phyloP scores from a whole-genome alignment of 2,888 invertebrate species.

The Boloria selene region DNA sequence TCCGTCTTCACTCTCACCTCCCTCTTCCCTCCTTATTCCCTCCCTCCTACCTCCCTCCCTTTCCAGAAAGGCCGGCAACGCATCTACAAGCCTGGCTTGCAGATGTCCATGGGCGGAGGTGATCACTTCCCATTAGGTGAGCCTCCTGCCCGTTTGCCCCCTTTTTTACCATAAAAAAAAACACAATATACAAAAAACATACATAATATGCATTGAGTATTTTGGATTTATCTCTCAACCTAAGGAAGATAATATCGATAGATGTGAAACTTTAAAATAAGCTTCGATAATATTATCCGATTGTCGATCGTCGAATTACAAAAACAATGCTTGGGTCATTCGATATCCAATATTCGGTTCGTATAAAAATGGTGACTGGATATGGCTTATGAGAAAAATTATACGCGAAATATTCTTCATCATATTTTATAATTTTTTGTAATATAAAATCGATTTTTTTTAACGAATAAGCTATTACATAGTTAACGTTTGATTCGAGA shows the following conservation, averaged over 20 bases:
- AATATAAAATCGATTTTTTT: neutral
- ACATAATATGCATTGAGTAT: neutral
- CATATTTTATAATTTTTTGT: neutral
- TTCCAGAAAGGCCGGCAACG: too few relatives aligned
- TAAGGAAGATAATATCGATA: constrained; percentile 4
- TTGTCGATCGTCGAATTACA: constrained; percentile 72
- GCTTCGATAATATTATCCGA: constrained; percentile 50
- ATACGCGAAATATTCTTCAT: neutral
- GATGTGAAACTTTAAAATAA: constrained; percentile 30
- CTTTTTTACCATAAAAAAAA: too few relatives aligned
- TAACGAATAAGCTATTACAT: too few relatives aligned
- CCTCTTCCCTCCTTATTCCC: too few relatives aligned
- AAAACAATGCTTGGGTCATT: constrained; percentile 67
- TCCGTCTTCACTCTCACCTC: too few relatives aligned
- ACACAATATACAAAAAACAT: neutral
- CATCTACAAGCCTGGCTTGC: too few relatives aligned
- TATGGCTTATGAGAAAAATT: constrained; percentile 12
- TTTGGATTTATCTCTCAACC: neutral
- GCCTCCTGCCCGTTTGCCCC: too few relatives aligned
- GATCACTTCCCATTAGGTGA: too few relatives aligned
- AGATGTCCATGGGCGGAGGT: too few relatives aligned
- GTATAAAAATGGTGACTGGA: constrained; percentile 29
- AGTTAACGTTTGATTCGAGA: too few relatives aligned
- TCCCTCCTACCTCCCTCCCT: too few relatives aligned
- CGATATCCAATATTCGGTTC: constrained; percentile 48